Conservation (phyloP, 2,888 invertebrate species). For the Drosophila trichaetosa region DNA sequence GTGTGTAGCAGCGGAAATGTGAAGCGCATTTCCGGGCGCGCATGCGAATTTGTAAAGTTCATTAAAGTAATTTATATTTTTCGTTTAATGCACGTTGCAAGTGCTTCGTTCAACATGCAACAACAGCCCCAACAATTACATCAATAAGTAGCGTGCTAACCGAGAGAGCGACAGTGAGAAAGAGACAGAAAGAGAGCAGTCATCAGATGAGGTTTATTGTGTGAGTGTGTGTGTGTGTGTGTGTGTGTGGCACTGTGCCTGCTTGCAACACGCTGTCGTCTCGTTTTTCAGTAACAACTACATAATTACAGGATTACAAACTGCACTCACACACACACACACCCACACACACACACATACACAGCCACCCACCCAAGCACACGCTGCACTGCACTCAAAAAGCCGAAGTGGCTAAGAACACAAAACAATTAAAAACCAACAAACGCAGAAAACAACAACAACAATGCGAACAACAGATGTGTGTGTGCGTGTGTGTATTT, state of each 20-base stretch:
- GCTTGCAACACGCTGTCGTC: conserved; percentile 35
- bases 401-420: conserved; percentile 81
- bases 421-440: conserved; percentile 79
- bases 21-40: conserved; percentile 77
- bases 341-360: conserved; percentile 20
- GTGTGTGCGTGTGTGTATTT: conserved; percentile 31
- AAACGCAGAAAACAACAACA: conserved; percentile 62
- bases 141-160: conserved; percentile 73
- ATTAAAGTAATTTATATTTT: conserved; percentile 80
- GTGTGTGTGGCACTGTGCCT: conserved; percentile 21
- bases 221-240: conserved; percentile 1
- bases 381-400: conserved; percentile 70
- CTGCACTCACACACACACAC: conserved; percentile 55
- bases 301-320: conserved; percentile 80
- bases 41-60: conserved; percentile 80
- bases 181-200: background rate
- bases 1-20: conserved; percentile 62
- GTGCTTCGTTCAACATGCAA: conserved; percentile 55
- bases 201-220: conserved; percentile 17
- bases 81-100: conserved; percentile 74
- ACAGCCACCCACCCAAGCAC: conserved; percentile 33
- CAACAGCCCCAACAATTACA: conserved; percentile 71
- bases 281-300: conserved; percentile 65
- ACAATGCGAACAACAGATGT: conserved; percentile 35
- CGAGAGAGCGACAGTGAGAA: conserved; percentile 10